Conservation (phyloP, 64 coral and sea anemone genomes). For the Acropora yongei region DNA sequence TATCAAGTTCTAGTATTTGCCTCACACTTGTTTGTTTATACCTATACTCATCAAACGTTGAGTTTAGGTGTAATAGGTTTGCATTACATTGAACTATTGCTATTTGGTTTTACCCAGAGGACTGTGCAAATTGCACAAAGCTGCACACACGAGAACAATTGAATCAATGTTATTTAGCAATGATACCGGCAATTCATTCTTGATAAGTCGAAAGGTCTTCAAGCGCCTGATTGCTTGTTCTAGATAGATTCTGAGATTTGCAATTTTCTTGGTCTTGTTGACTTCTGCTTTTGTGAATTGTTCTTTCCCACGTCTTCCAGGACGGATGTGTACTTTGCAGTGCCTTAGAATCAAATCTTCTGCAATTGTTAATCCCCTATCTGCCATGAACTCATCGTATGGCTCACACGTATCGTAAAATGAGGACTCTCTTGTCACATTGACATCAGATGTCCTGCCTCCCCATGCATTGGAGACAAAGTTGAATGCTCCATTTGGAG, state of each 20-base stretch:
- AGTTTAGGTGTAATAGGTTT: constrained; percentile 56
- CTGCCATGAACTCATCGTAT: constrained; percentile 66
- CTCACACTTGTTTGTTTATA: constrained; percentile 14
- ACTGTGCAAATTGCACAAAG: constrained; percentile 42
- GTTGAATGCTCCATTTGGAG: constrained; percentile 71
- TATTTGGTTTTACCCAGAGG: constrained; percentile 18
- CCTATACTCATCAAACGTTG: background rate
- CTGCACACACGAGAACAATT: constrained; percentile 35
- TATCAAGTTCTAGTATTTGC: no score
- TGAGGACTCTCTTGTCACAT: constrained; percentile 64
- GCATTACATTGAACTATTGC: constrained; percentile 51
- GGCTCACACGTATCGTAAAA: constrained; percentile 57
- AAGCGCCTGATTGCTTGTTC: no score
- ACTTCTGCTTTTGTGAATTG: constrained; percentile 43
- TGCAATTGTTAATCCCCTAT: constrained; percentile 8
- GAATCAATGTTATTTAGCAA: constrained; percentile 16
- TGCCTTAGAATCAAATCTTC: constrained; percentile 3
- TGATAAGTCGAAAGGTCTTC: constrained; percentile 34
- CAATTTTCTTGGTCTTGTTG: no score
- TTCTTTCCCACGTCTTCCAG: constrained; percentile 34
- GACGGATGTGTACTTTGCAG: constrained; percentile 7
- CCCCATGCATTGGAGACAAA: constrained; percentile 62
- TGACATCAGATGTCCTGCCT: constrained; percentile 61
- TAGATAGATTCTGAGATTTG: no score
- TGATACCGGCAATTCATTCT: constrained; percentile 41